A percentile compares a stretch with the other conserved stretches of the same genome.
Evolutionary conservation across 2,797 vertebrate species (phyloP).

Genomic region (Kryptopterus vitreolus): DNA sequence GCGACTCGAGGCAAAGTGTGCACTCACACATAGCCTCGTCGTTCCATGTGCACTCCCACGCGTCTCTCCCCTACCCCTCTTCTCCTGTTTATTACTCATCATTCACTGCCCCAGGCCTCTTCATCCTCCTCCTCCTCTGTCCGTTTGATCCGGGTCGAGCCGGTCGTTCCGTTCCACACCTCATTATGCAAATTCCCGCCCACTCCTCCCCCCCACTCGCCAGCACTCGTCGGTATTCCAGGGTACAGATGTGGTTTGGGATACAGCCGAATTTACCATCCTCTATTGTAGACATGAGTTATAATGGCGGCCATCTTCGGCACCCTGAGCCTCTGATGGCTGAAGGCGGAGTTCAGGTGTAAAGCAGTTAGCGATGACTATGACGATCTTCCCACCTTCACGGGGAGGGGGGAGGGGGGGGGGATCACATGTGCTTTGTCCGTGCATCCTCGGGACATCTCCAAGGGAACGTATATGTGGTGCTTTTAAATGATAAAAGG

Average conservation of each 20-base stretch:
- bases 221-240: not conserved
- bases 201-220: not conserved
- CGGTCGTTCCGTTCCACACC: not conserved
- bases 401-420: too few species aligned
- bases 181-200: conserved; percentile 1
- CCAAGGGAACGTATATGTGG: not conserved
- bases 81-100: conserved; percentile 44
- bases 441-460: not conserved
- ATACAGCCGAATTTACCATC: not conserved
- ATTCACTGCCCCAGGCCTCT: conserved; percentile 32
- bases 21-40: not conserved
- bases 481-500: not conserved
- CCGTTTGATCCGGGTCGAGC: conserved; percentile 8
- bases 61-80: conserved; percentile 30
- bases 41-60: conserved; percentile 35
- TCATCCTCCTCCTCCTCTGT: conserved; percentile 3
- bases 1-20: not conserved
- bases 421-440: not conserved
- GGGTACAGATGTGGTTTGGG: not conserved
- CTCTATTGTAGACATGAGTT: not conserved
- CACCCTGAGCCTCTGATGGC: not conserved
- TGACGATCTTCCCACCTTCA: too few species aligned
- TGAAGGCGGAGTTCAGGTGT: not conserved
- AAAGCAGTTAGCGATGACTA: not conserved
- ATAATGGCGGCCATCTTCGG: not conserved